Base-by-base conservation (phyloP, 2,113 vertebrate species). In the Lasiurus borealis region DNA sequence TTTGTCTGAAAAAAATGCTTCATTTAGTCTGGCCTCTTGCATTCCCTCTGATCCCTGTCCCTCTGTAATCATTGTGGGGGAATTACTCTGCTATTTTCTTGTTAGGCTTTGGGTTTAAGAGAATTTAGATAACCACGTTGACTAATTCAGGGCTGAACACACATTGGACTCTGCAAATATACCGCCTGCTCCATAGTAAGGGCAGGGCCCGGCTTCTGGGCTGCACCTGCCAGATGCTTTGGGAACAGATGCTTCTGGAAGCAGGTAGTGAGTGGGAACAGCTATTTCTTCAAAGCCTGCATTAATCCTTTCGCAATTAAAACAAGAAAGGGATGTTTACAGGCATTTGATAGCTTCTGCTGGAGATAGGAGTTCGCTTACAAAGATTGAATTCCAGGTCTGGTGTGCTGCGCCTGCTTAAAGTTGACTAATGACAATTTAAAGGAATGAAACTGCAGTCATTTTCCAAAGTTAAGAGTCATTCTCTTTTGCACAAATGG, bases 261-360 rank as follows among this genome's bases (percentile, higher is more conserved):
- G 64, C n/a, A 85, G 66, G 81, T 59, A 85, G 66, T 16, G 73
- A 85, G 66, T 19, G 76, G 73, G 71, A 68, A 84, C 73, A 29
- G 91, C 21, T 44, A 46, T 69, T 40, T 21, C 96, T 96, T 92
- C 93, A 93, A 96, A 97, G 95, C 78, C 15, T 36, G 40, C 81
- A 50, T 91, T 89, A 95, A 97, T 96, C 97, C 80, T 66, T 85
- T 91, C 0, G 29, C 97, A 96, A 97, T 96, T 97, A 97, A 97
- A 97, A 97, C 92, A 96, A 96, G 76, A 96, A 96, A 95, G 87
- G 95, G 84, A 93, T 85, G 97, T 96, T 96, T 94, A 88, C 76
- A 85, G 90, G 88, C 88, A 54, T 93, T 87, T 25, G 92, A 85
- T 95, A 36, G 4, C 95, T 94, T 92, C 31, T 14, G 29, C 78